Base-by-base conservation (phyloP, 2,888 invertebrate species). In the Falcaria lacertinaria region DNA sequence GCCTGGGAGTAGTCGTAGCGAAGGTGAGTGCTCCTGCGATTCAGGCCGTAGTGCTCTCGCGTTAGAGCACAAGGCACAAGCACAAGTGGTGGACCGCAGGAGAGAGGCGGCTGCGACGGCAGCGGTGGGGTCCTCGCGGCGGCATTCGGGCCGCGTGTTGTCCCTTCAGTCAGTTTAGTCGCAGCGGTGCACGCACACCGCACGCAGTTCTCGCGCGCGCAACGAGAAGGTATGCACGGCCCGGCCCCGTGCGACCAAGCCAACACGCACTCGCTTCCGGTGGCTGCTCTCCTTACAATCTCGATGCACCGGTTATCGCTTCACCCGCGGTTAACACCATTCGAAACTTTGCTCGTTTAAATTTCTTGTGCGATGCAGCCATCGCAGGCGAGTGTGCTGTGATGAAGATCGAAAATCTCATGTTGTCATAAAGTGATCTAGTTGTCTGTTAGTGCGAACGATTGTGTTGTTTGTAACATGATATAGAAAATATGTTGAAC, bases 131-230 rank as follows among this genome's bases (percentile, higher is more conserved):
- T 80, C 82, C 76, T 79, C 76, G 74, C 69, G 55, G 53, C 63
- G 60, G 60, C 54, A 55, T 58, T 64, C 64, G 63, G 55, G 61
- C 70, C 69, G 76, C 75, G 73, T 77, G 70, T 66, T 74, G 74
- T 74, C 74, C 77, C 77, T 76, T 74, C 69, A 72, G 64, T 74
- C 72, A 75, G 86, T 82, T 74, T 74, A 86, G 87, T 86, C 80
- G 78, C 82, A 80, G 87, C 88, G 89, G 88, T 88, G 89, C 88
- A 89, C 89, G 88, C 88, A 86, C 89, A 72, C 89, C 88, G 88
- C 84, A 88, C 89, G 89, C 89, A 89, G 88, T 86, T 87, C 88
- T 87, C 88, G 88, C 86, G 86, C 86, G 85, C 86, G 80, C 73
- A 67, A 77, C 84, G 83, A 86, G 84, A 87, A 88, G 89, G 88